Base-by-base conservation (phyloP, 2,113 vertebrate species). In the Oreocharis arfaki region DNA sequence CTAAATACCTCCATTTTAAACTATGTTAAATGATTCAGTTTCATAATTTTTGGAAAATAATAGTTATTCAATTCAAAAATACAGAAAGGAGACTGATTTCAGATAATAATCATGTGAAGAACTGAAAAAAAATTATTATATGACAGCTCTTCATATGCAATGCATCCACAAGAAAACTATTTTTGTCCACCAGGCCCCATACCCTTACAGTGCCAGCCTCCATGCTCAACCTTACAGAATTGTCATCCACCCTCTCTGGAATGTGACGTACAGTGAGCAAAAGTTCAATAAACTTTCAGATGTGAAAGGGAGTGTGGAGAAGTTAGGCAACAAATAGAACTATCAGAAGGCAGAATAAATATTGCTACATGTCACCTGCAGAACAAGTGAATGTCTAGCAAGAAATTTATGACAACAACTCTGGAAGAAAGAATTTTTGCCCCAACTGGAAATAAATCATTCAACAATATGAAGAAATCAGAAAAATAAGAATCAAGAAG, bases 271-370 rank as follows among this genome's bases (percentile, higher is more conserved):
- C 22, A 44, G 8, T 27, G 28, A 85, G 10, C 12, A 95, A 91
- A 85, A 95, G 87, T 71, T 96, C 92, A 97, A 81, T 79, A 60
- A 16, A 32, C 77, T 93, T 96, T 95, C 85, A 77, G 30, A 87
- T 93, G 87, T 77, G 69, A 95, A 96, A 93, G 55, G n/a, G 17
- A 96, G 49, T 63, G 47, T 52, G 57, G 91, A 93, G 65, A 87
- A 93, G n/a, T 85, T 69, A 67, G 27, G 20, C 9, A 4, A 95
- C 71, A 96, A 95, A 76, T 28, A 81, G 55, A 94, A 93, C 67
- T 67, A 88, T 77, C 41, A 86, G 75, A 87, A 87, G 33, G 41
- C 60, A 91, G 75, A 94, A 93, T 60, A 87, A 96, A 92, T 91
- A 95, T 55, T 65, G 30, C 26, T 95, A 63, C 67, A 47, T 93